These are phyloP conservation scores for Diaprepes abbreviatus DNA, from an alignment of 2,888 invertebrate species.

Conservation along the genomic window DNA sequence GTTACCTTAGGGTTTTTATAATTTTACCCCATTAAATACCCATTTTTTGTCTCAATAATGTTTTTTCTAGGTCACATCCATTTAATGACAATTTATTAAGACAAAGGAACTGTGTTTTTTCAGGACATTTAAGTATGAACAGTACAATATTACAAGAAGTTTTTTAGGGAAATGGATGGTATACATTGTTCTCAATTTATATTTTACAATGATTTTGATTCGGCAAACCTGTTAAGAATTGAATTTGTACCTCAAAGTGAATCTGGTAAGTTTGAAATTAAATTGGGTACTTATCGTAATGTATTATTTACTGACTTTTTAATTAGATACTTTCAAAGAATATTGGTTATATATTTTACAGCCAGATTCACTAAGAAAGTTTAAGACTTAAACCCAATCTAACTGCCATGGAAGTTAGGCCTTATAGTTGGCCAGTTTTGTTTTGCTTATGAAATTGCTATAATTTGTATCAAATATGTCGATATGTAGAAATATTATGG, in stretches of 20 bases:
- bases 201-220: constrained; percentile 91
- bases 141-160: constrained; percentile 14
- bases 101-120: constrained; percentile 30
- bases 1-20: no score
- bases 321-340: no score
- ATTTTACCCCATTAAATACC: background rate
- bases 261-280: constrained; percentile 70
- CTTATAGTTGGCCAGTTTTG: no score
- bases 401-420: no score
- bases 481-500: no score
- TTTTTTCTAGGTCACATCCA: constrained; percentile 38
- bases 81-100: constrained; percentile 16
- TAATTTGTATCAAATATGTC: no score
- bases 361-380: no score
- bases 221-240: constrained; percentile 88
- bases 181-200: constrained; percentile 80
- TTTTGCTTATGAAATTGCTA: no score
- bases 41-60: background rate
- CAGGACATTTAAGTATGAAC: constrained; percentile 38
- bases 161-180: constrained; percentile 62
- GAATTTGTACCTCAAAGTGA: constrained; percentile 78
- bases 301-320: no score
- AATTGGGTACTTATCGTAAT: no score
- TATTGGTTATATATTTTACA: no score
- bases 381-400: no score